A percentile compares a stretch with the other conserved stretches of the same genome.
Evolutionary conservation across 2,797 vertebrate species (phyloP).

Genomic region (Pangasius mekongensis): DNA sequence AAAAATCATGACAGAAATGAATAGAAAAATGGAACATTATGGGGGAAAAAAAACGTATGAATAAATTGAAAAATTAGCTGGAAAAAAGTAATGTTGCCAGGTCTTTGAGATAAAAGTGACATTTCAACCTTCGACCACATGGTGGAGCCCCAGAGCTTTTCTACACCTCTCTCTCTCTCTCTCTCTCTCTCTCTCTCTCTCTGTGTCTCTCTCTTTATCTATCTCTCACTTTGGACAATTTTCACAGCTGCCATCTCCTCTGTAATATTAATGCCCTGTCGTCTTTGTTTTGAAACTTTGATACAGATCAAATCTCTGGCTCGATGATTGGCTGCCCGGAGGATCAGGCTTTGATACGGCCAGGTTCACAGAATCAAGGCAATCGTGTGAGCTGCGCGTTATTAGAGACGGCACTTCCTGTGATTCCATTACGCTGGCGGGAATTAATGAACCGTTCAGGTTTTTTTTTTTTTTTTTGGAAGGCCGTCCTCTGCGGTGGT

Average conservation of each 20-base stretch:
- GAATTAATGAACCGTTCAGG: conserved; percentile 47
- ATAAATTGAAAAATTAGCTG: neutral
- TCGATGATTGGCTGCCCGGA: conserved; percentile 58
- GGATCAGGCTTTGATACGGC: conserved; percentile 55
- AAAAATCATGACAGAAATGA: neutral
- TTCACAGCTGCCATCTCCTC: conserved; percentile 60
- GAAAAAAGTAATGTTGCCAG: neutral
- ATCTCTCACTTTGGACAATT: conserved; percentile 55
- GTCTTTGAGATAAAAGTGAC: neutral
- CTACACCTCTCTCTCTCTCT: conserved; percentile 37
- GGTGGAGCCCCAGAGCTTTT: conserved; percentile 65
- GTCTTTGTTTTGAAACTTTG: conserved; percentile 66
- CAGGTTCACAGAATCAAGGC: conserved; percentile 57
- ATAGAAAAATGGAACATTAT: neutral
- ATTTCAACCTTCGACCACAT: conserved; percentile 53
- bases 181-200: conserved; percentile 14
- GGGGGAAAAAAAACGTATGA: neutral
- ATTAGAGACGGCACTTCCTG: conserved; percentile 52
- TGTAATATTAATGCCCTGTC: conserved; percentile 65
- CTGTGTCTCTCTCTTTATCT: conserved; percentile 43
- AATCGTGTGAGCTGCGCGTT: conserved; percentile 41
- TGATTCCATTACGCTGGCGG: conserved; percentile 44
- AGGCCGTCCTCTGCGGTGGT: conserved; percentile 4
- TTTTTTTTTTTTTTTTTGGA: neutral
- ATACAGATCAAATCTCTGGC: conserved; percentile 63